phyloP scores from a whole-genome alignment of 2,113 vertebrate species.

The Nycticebus coucang region DNA sequence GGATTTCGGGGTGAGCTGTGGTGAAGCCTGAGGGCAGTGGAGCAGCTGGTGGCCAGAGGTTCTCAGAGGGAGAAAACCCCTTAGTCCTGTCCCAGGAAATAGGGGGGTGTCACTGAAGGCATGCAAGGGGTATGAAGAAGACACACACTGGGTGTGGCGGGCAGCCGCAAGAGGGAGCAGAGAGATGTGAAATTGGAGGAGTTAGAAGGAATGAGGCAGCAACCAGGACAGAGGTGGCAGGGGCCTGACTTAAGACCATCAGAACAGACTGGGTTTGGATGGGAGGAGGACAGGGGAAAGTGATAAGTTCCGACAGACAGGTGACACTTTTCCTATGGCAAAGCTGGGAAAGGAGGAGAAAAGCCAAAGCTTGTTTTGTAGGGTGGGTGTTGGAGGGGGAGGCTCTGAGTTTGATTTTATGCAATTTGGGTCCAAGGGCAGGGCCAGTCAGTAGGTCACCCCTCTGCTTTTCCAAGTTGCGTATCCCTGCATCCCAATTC shows the following conservation, averaged over 20 bases:
- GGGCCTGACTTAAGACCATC: not conserved
- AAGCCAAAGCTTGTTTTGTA: not conserved
- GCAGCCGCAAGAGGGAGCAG: not conserved
- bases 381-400: no score
- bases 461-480: not conserved
- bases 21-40: not conserved
- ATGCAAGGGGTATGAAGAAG: not conserved
- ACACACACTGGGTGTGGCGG: accelerated
- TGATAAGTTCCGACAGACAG: not conserved
- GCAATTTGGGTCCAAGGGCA: not conserved
- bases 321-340: not conserved
- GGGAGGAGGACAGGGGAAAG: not conserved
- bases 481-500: not conserved
- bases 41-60: not conserved
- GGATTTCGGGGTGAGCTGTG: not conserved
- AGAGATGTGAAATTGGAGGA: not conserved
- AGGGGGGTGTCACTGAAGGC: not conserved
- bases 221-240: not conserved
- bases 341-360: not conserved
- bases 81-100: not conserved
- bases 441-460: not conserved
- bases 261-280: not conserved
- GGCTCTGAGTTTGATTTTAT: not conserved
- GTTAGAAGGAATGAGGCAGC: not conserved
- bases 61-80: not conserved